phyloP scores from a whole-genome alignment of 2,113 vertebrate species.

The Pagrus major region DNA sequence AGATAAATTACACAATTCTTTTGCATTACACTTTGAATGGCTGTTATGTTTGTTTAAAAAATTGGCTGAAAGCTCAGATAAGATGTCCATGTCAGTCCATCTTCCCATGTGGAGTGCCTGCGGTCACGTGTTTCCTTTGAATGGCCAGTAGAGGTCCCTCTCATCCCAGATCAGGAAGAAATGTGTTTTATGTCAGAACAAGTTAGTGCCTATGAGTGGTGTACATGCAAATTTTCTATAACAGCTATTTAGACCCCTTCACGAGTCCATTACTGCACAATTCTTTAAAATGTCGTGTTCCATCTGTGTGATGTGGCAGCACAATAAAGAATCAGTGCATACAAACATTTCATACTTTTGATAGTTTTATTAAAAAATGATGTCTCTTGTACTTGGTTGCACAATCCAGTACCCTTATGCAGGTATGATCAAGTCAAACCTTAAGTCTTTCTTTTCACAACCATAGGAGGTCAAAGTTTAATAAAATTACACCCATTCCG shows the following conservation, averaged over 20 bases:
- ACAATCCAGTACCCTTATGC: slow-evolving; percentile 81
- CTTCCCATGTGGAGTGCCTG: neutral
- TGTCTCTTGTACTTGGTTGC: slow-evolving; percentile 65
- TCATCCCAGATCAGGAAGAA: slow-evolving; percentile 23
- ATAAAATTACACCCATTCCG: slow-evolving; percentile 79
- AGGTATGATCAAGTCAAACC: slow-evolving; percentile 86
- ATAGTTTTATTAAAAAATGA: slow-evolving; percentile 78
- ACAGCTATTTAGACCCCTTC: too few species aligned
- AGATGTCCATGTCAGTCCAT: neutral
- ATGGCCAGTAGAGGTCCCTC: slow-evolving; percentile 62
- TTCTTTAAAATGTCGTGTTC: neutral
- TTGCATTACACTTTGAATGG: neutral
- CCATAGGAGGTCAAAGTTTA: slow-evolving; percentile 75
- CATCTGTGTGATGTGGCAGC: neutral
- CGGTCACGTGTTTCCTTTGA: neutral
- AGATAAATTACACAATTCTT: neutral
- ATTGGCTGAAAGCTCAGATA: neutral
- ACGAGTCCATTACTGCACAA: too few species aligned
- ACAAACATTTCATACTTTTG: slow-evolving; percentile 44
- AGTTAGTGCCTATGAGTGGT: neutral
- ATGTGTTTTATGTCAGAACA: neutral
- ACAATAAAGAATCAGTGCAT: neutral
- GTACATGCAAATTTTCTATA: neutral
- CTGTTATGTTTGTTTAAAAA: neutral
- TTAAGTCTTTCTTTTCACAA: slow-evolving; percentile 81